These are phyloP conservation scores for Ascidia mentula DNA, from an alignment of 23 tunicate genomes.

Conservation along the genomic window DNA sequence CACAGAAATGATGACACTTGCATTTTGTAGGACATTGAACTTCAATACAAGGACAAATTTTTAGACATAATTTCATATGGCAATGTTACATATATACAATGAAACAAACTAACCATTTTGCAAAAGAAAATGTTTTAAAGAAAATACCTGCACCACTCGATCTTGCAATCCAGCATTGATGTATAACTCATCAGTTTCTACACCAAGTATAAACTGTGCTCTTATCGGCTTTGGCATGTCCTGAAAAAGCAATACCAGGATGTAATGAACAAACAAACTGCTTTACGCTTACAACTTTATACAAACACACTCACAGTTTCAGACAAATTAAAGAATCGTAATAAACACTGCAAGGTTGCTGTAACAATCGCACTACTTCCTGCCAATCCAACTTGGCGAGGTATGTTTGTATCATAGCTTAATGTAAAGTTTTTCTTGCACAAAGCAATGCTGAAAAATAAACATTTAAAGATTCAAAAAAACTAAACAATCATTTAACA, in stretches of 20 bases:
- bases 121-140: neutral
- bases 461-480: too few species aligned
- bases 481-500: neutral
- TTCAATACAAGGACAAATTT: too few species aligned
- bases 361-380: constrained; percentile 96
- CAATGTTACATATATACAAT: too few species aligned
- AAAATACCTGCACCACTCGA: constrained; percentile 78
- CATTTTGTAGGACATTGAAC: too few species aligned
- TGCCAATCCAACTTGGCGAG: constrained; percentile 94
- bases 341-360: constrained; percentile 72
- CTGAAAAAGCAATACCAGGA: neutral
- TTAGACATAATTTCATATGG: too few species aligned
- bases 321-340: constrained; percentile 69
- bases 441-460: constrained; percentile 57
- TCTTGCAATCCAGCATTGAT: constrained; percentile 97
- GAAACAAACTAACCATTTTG: neutral
- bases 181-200: constrained; percentile 82
- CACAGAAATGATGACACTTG: too few species aligned
- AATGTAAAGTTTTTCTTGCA: constrained; percentile 74
- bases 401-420: constrained; percentile 90
- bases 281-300: neutral
- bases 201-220: constrained; percentile 79
- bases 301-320: constrained; percentile 17
- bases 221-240: constrained; percentile 89
- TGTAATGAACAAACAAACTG: neutral